Evolutionary conservation across 2,888 invertebrate genomes (phyloP), one percentile per base, ranked within the genome.

Genomic region (Syritta pipiens): DNA sequence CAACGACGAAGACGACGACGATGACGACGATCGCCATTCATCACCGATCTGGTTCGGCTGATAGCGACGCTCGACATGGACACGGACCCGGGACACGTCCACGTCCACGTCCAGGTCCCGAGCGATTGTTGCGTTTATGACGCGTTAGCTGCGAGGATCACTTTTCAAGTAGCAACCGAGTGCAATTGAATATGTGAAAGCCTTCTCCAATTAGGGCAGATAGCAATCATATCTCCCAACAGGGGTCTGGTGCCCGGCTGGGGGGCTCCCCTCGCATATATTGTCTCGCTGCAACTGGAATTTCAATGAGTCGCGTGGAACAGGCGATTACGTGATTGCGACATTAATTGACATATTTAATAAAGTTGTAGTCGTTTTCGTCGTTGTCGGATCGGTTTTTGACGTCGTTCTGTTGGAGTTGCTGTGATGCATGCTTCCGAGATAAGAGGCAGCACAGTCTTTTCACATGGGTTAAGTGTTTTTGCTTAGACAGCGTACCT

Each of bases 191-290:
- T 35, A 59, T 71, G 59, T 63, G 71, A 71, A 69, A 71, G 71
- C 71, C 51, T 24, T 46, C 53, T 35, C 49, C 76, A 71, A 71
- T 77, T 77, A 71, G 71, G 19, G 37, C 32, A 30, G 71, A 77
- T 77, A 59, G 46, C 63, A 46, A 59, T 77, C 71, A 46, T 71
- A 65, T 59, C 65, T 59, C 46, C 22, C 69, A 62, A 60, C 48
- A 20, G 69, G 60, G 46, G 60, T 40, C 26, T n/a, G n/a, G n/a
- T n/a, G n/a, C n/a, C n/a, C n/a, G n/a, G n/a, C n/a, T n/a, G n/a
- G n/a, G n/a, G n/a, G n/a, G n/a, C n/a, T n/a, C n/a, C n/a, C 20
- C 48, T 20, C 14, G 9, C 12, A 22, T 22, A 30, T 19, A 49
- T 49, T 28, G 42, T 22, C n/a, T n/a, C n/a, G n/a, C 30, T 14